Percentiles rank a stretch among this genome's conserved stretches.
Evolutionary conservation across 2,113 vertebrate genomes (phyloP).

Genomic region (Elephas maximus): DNA sequence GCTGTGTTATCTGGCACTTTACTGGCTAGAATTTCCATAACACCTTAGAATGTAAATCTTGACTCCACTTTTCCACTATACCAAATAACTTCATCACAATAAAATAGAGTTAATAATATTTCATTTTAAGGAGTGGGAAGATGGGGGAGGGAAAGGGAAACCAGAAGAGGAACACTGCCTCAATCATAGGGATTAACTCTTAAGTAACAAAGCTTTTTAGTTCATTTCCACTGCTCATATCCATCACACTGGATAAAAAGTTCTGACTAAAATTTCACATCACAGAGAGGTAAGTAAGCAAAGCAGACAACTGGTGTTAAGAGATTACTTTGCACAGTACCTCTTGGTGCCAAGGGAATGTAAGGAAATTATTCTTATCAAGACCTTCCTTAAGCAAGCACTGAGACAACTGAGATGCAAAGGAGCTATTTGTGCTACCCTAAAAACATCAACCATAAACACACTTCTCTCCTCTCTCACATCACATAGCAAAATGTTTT

Average conservation of each 20-base stretch:
- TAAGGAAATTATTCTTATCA: background rate
- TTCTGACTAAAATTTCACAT: background rate
- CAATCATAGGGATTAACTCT: background rate
- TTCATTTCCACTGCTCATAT: background rate
- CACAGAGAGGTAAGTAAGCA: background rate
- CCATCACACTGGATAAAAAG: slow-evolving; percentile 40
- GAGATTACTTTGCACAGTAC: background rate
- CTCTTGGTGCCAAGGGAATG: background rate
- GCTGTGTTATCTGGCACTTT: background rate
- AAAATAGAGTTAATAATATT: background rate
- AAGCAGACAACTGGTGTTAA: background rate
- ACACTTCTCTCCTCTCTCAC: background rate
- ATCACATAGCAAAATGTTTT: slow-evolving; percentile 51
- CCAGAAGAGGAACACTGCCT: background rate
- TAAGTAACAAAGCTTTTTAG: slow-evolving; percentile 19
- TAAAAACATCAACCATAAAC: slow-evolving; percentile 20
- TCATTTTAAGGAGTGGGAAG: background rate
- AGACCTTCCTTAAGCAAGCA: slow-evolving; percentile 9
- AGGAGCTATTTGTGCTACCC: background rate
- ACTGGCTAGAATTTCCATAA: background rate
- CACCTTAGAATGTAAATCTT: background rate
- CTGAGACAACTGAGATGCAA: background rate
- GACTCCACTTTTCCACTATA: slow-evolving; percentile 3
- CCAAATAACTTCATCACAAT: slow-evolving; percentile 13
- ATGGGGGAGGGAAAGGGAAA: background rate